phyloP scores from a whole-genome alignment of 2,797 vertebrate genomes.

The Falco cherrug region DNA sequence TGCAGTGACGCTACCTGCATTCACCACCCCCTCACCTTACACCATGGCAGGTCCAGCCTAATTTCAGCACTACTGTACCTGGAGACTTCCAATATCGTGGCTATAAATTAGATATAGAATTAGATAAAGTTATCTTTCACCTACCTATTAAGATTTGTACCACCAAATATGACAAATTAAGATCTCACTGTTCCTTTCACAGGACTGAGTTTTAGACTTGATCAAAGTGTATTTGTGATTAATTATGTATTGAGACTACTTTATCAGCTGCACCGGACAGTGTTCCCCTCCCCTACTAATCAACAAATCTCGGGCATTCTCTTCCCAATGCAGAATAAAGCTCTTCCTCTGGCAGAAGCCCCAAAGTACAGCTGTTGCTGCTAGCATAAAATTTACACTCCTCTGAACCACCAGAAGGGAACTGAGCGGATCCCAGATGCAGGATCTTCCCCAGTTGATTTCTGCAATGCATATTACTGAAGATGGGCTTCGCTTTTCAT shows the following conservation, averaged over 20 bases:
- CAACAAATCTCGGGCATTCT: slow-evolving; percentile 16
- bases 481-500: neutral
- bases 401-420: neutral
- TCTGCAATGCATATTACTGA: neutral
- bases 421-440: neutral
- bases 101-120: neutral
- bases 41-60: neutral
- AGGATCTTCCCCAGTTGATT: neutral
- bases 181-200: neutral
- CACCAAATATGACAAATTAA: neutral
- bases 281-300: neutral
- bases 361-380: slow-evolving; percentile 23
- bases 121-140: neutral
- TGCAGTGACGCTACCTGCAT: neutral
- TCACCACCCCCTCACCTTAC: accelerated
- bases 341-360: slow-evolving; percentile 32
- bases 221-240: neutral
- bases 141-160: neutral
- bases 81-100: accelerated
- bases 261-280: neutral
- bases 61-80: neutral
- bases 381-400: neutral
- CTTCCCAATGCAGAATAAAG: neutral
- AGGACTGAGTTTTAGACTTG: neutral
- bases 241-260: neutral